Evolutionary conservation across 2,113 vertebrate species (phyloP), one percentile per base, ranked within the genome.

Genomic region (Fulica atra): DNA sequence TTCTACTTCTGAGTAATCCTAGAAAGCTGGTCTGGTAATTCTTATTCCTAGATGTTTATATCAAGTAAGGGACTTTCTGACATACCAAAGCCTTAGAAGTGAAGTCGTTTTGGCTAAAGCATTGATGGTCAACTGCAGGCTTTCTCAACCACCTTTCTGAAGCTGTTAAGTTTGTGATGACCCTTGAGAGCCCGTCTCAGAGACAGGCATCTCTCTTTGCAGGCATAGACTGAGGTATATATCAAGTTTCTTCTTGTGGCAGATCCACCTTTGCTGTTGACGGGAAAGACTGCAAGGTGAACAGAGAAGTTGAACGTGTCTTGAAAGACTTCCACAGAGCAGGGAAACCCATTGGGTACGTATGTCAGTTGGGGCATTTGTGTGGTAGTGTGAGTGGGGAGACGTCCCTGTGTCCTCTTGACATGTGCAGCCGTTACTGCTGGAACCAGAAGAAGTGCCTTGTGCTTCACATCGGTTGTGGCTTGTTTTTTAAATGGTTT

Each of bases 181-280:
- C 13, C 57, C 14, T 61, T 48, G 44, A 46, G 48, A 84, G 53
- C 35, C 23, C 25, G 24, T 71, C 33, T 86, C 29, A 21, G 18
- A 79, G 63, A 38, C 2, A 11, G 64, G 10, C 23, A 36, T 31
- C 48, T 84, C 35, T 42, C 1, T 38, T 48, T 64, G 18, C 61
- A 46, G 21, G 10, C 38, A 81, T 76, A 23, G 25, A 40, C 14
- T 71, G 19, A 81, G 28, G 35, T 66, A 11, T 2, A 4, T 36
- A 4, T 78, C 28, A 79, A 72, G 26, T 93, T 85, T 95, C 51
- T 93, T 93, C 1, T 94, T 96, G 69, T 84, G 94, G 42, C 92
- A 99, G 99, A 94, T 99, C 98, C 54, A 98, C 98, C 0, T 99
- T 99, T 89, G 98, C 99, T 9, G 97, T 98, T 60, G 98, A 99